These are phyloP conservation scores for Chionodraco myersi DNA, from an alignment of 2,113 vertebrate species.

Conservation along the genomic window DNA sequence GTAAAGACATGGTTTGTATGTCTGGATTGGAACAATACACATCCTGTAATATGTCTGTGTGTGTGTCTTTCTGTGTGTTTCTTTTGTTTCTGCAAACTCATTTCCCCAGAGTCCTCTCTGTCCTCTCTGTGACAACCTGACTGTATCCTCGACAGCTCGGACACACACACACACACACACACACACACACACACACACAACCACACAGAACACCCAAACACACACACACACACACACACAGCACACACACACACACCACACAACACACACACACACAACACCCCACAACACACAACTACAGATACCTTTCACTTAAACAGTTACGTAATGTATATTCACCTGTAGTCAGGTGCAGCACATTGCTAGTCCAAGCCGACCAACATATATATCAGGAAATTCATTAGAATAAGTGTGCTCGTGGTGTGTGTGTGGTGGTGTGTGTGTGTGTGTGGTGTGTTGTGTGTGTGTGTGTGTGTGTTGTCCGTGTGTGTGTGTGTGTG, in stretches of 20 bases:
- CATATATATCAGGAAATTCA: constrained; percentile 1
- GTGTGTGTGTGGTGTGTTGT: not conserved
- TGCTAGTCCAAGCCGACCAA: not conserved
- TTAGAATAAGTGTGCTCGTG: not conserved
- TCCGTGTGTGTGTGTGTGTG: constrained; percentile 15
- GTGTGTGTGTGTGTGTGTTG: constrained; percentile 2
- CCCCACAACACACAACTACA: no score
- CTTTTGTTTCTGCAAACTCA: constrained; percentile 66
- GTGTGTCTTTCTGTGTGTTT: not conserved
- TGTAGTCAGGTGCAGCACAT: not conserved
- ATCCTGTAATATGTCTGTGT: not conserved
- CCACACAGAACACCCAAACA: not conserved
- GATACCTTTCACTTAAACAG: not conserved
- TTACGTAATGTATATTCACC: constrained; percentile 1
- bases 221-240: constrained; percentile 1
- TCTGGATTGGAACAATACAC: not conserved
- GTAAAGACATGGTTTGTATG: not conserved
- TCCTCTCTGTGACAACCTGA: constrained; percentile 66
- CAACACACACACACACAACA: not conserved
- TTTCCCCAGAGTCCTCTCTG: constrained; percentile 58
- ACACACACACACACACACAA: not conserved
- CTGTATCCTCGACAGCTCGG: constrained; percentile 50
- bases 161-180: not conserved
- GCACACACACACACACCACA: not conserved
- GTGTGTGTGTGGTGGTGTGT: not conserved